Conservation (phyloP, 1,140 invertebrate genomes). For the Zelostemma sp. region DNA sequence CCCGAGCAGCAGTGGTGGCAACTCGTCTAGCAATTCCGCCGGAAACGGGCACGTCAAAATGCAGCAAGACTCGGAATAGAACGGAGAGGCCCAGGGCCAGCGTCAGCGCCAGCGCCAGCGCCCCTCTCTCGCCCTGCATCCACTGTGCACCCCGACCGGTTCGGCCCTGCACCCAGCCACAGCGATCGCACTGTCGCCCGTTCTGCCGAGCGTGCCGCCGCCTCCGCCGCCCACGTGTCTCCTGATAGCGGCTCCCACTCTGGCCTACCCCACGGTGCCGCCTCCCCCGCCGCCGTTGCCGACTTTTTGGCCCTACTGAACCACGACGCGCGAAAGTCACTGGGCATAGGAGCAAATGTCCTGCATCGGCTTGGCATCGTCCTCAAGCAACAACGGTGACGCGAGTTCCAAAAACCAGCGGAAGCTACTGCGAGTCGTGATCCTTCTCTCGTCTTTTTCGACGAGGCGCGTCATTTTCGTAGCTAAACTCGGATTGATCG, state of each 20-base stretch:
- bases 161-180: conserved; percentile 63
- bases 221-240: conserved; percentile 61
- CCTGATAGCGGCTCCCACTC: conserved; percentile 62
- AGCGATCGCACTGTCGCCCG: conserved; percentile 66
- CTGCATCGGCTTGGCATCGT: no score
- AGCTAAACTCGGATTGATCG: no score
- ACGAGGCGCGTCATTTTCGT: not conserved
- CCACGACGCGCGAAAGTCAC: no score
- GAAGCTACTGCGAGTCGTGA: not conserved
- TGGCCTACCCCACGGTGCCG: conserved; percentile 60
- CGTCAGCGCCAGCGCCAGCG: conserved; percentile 59
- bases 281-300: conserved; percentile 65
- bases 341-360: no score
- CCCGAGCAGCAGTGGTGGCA: conserved; percentile 56
- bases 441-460: not conserved
- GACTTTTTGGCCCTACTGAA: conserved; percentile 67
- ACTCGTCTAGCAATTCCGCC: conserved; percentile 61
- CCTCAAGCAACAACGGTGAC: not conserved
- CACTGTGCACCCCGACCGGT: conserved; percentile 61
- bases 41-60: conserved; percentile 69
- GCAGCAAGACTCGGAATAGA: conserved; percentile 70
- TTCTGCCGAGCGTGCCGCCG: conserved; percentile 60
- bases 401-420: not conserved
- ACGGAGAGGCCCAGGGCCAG: conserved; percentile 69
- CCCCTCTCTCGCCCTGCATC: conserved; percentile 66